A percentile compares a stretch with the other conserved stretches of the same genome.
These are phyloP conservation scores for Ctenochaetus hawaiiensis DNA, from an alignment of 2,797 vertebrate genomes.

Conservation along the genomic window DNA sequence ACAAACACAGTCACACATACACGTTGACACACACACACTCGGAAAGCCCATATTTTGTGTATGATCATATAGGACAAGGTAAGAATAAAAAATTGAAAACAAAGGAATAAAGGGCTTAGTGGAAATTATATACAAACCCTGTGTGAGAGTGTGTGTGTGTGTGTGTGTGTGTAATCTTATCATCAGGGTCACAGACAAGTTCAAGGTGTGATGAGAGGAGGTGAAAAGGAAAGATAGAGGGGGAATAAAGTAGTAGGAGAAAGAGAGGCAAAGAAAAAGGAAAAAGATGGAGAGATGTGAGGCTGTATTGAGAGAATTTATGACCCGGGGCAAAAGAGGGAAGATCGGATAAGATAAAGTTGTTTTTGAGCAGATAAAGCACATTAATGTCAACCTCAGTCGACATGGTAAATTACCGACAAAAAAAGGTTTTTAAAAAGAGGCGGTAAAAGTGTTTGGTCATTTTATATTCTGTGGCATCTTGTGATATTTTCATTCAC, in stretches of 20 bases:
- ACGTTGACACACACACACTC: background rate
- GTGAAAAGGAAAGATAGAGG: background rate
- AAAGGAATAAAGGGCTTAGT: conserved; percentile 1
- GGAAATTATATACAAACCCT: conserved; percentile 13
- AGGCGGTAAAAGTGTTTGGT: background rate
- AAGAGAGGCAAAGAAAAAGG: background rate
- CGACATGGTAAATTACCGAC: background rate
- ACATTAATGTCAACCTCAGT: background rate
- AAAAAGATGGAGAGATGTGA: background rate
- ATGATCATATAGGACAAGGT: background rate
- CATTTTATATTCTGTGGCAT: background rate
- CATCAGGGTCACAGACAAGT: conserved; percentile 46
- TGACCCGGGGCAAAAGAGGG: no score
- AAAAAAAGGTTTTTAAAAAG: background rate
- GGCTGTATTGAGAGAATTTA: no score
- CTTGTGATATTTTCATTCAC: background rate
- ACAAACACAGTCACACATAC: background rate
- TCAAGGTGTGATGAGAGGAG: conserved; percentile 35
- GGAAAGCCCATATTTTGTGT: background rate
- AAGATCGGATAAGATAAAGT: background rate
- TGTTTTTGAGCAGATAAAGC: background rate
- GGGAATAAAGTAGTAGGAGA: background rate
- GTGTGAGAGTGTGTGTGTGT: conserved; percentile 13
- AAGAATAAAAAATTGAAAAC: conserved; percentile 29
- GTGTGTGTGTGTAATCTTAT: conserved; percentile 36